Base-by-base conservation (phyloP, 2,797 vertebrate genomes). In the Platalea minor region DNA sequence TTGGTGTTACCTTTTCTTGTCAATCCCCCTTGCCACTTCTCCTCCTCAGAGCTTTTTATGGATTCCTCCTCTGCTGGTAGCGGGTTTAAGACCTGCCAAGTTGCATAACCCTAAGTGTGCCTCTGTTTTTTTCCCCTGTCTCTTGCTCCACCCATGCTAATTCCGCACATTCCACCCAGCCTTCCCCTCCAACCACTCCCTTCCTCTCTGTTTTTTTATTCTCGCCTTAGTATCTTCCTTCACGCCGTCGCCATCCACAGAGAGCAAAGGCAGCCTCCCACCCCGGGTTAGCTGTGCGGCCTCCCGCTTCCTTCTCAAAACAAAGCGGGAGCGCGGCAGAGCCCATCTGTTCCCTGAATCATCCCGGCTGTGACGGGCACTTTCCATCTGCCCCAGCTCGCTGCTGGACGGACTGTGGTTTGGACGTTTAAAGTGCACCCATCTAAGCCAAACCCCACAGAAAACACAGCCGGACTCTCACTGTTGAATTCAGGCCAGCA, bases 261-360 rank as follows among this genome's bases (percentile, higher is more conserved):
- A 41, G 85, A 67, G 89, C 67, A 54, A 82, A 54, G 74, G 91
- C 21, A 1, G 46, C 73, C 80, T 95, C 93, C 86, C 81, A 20
- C 84, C 12, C 73, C 6, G 41, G 33, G 50, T 45, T 56, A 57
- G 79, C 83, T n/a, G 13, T 3, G 72, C 16, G 20, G 63, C 74
- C 85, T 91, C 88, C 87, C 1, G 25, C 83, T 91, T 45, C 56
- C n/a, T 13, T 48, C 82, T 65, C 56, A 3, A 37, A 91, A 80
- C 65, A 48, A 43, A 61, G 85, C 15, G 2, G 45, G 77, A 88
- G 51, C 5, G 6, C 21, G 9, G 86, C 90, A 63, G 75, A 96
- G 86, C 92, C 95, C 95, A 91, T 94, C 96, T 96, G 94, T 68
- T 95, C 85, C 53, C 72, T 93, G 93, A 96, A 87, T 95, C 96